Evolutionary conservation across 92 coral and sea anemone genomes (phyloP), one percentile per base, ranked within the genome.

Genomic region (Virgularia gustaviana): DNA sequence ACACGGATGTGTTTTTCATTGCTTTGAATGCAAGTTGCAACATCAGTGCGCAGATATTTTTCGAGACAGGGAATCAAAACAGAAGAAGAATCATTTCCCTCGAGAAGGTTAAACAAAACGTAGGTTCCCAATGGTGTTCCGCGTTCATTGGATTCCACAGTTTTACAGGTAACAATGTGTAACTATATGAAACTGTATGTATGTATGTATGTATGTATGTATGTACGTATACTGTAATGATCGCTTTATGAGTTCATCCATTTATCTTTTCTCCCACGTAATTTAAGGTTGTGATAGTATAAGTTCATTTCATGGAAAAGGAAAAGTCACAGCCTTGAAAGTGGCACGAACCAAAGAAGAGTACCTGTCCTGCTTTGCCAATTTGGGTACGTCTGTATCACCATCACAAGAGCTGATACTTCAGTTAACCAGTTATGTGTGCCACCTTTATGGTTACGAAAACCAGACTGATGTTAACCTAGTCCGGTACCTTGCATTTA

Each of bases 1-100:
- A 74, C 79, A 74, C 79, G 45, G 79, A 74, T 34, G 73, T 74
- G n/a, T n/a, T n/a, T n/a, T n/a, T n/a, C n/a, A n/a, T n/a, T n/a
- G n/a, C n/a, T n/a, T n/a, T 65, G 73, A 65, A 65, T 65, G 73
- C 57, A 31, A 15, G 57, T 65, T 65, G 30, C 57, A 42, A 5
- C 19, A 65, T 65, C 36, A 65, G 32, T 39, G 73, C 73, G 23
- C 73, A 65, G 16, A 9, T 65, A 65, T 65, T 65, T 55, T 65
- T 65, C 29, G 73, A 65, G 15, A 65, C 73, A 38, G 73, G 73
- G 43, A 65, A 23, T 41, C 73, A 65, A 65, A 20, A 12, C 73
- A 65, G 43, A 3, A 65, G n/a, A 0, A 65, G 73, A 66, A 65
- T 72, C 75, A 72, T 12, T n/a, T n/a, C n/a, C n/a, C n/a, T n/a